Evolutionary conservation across 2,888 invertebrate species (phyloP).

Genomic region (Philhelius pedissequus): DNA sequence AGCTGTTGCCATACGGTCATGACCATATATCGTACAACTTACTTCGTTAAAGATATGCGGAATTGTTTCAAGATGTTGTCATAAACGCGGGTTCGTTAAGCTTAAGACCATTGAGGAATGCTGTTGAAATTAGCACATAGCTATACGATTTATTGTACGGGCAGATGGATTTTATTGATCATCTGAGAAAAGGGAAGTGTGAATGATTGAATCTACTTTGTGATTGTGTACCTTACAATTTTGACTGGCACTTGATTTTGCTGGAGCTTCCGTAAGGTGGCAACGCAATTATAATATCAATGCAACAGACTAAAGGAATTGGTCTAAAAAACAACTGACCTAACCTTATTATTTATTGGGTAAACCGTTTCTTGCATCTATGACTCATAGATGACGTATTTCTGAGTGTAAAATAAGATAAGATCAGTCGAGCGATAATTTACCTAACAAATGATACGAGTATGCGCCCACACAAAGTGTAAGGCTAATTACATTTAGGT

Average conservation of each 20-base stretch:
- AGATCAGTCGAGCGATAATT: too few species aligned
- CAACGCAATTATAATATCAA: too few species aligned
- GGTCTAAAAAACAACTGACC: too few species aligned
- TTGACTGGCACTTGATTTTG: background rate
- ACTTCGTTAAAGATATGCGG: constrained; percentile 36
- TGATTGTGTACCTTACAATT: background rate
- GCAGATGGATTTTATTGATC: background rate
- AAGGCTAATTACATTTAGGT: too few species aligned
- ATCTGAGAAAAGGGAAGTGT: background rate
- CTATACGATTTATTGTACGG: background rate
- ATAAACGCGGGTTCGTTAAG: constrained; percentile 51
- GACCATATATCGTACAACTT: background rate
- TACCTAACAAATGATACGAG: too few species aligned
- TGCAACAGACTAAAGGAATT: too few species aligned
- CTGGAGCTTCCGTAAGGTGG: too few species aligned
- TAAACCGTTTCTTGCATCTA: too few species aligned
- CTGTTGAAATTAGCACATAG: constrained; percentile 64
- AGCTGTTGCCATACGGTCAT: background rate
- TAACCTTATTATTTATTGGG: too few species aligned
- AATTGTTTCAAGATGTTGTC: constrained; percentile 51
- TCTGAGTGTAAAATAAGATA: too few species aligned
- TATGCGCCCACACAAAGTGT: too few species aligned
- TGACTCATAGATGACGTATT: too few species aligned
- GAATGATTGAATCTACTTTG: background rate
- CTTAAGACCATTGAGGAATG: constrained; percentile 33